Percentiles rank a stretch among this genome's conserved stretches.
Conservation (phyloP, 2,113 vertebrate genomes). For the Pitta sordida region DNA sequence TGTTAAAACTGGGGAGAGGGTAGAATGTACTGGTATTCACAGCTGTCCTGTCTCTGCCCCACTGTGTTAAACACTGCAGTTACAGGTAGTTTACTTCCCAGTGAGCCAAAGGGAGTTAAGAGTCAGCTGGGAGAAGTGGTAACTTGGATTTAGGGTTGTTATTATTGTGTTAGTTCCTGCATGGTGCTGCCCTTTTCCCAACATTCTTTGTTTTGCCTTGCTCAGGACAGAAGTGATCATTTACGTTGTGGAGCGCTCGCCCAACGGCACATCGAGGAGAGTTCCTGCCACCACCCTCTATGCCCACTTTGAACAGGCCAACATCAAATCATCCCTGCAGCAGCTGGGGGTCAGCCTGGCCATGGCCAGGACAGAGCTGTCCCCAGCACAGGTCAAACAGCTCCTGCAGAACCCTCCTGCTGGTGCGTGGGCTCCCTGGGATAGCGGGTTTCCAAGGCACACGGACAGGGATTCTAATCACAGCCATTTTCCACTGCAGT, state of each 20-base stretch:
- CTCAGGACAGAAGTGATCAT: conserved; percentile 92
- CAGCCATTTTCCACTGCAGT: neutral
- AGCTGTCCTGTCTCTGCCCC: neutral
- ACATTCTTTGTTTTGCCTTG: rapidly evolving
- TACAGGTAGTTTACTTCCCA: neutral
- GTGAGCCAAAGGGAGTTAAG: neutral
- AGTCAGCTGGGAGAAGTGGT: neutral
- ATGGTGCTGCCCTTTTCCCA: neutral
- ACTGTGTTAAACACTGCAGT: neutral
- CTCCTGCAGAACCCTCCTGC: conserved; percentile 91
- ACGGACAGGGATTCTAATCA: neutral
- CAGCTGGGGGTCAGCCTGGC: conserved; percentile 88
- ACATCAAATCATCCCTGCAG: conserved; percentile 83
- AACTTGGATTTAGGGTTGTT: neutral
- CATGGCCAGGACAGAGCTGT: conserved; percentile 88
- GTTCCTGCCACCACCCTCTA: conserved; percentile 85
- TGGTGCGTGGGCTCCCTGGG: conserved; percentile 64
- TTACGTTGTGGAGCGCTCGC: conserved; percentile 92
- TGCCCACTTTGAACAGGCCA: conserved; percentile 84
- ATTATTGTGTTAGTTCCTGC: neutral
- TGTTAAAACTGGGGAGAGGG: neutral
- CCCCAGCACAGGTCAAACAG: conserved; percentile 91
- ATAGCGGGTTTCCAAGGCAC: too few species aligned
- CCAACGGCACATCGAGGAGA: conserved; percentile 91
- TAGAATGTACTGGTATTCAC: neutral